Evolutionary conservation across 1,140 invertebrate genomes (phyloP), one percentile per base, ranked within the genome.

Genomic region (Palaemon carinicauda): DNA sequence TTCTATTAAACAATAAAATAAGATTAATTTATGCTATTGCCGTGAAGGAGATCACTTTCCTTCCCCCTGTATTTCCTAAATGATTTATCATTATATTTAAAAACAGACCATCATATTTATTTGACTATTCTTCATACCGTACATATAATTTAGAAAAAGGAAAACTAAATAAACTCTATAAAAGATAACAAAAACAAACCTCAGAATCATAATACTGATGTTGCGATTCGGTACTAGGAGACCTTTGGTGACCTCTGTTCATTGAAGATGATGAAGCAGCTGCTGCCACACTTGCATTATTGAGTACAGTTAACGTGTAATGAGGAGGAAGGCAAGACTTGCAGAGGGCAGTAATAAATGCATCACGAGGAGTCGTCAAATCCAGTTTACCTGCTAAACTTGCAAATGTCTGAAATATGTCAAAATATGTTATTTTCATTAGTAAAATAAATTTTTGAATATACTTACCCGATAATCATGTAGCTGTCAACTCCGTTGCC

Each of bases 291-390:
- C 84, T 86, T 19, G 84, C 84, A 88, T 85, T 88, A 89, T 95
- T 96, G 71, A 98, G 93, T 51, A 98, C 96, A 10, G 96, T 96
- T 85, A 98, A 93, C 19, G 97, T 97, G 92, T 99, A 99, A 92
- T 98, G 97, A 12, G 97, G 96, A 3, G 98, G 98, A 83, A 99
- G 92, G 0, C 97, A 98, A 4, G 96, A 96, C 91, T 98, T 97
- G 91, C 98, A 99, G 90, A 99, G 94, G 5, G 97, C 95, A 69
- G 96, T 97, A 56, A 98, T 96, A 90, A 98, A 98, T 31, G 97
- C 97, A 93, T 99, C 97, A 60, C 97, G 93, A 0, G 96, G 94
- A 41, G 93, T 94, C 41, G 94, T 93, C 87, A 97, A 91, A 31
- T 94, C 94, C 60, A 97, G 91, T 83, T 94, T 91, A 15, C 96